Percentiles rank a stretch among this genome's conserved stretches.
phyloP scores from a whole-genome alignment of 2,113 vertebrate species.

The Microtus oregoni region DNA sequence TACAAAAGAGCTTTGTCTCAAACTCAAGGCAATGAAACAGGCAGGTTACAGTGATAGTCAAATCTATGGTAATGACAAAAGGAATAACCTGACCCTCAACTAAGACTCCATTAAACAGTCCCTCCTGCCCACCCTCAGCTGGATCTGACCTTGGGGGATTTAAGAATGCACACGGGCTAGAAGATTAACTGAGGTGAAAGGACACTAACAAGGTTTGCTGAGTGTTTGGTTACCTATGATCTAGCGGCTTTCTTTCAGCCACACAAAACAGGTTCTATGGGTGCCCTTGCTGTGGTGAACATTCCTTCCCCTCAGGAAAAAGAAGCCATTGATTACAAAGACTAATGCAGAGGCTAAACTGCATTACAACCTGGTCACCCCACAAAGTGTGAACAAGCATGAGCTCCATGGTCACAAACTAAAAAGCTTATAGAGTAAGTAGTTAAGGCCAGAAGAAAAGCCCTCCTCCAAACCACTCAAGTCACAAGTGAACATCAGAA shows the following conservation, averaged over 20 bases:
- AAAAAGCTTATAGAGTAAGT: neutral
- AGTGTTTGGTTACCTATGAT: neutral
- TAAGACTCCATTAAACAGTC: neutral
- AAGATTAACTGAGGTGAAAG: neutral
- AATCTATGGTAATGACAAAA: neutral
- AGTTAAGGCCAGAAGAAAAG: neutral
- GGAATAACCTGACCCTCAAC: neutral
- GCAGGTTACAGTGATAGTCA: neutral
- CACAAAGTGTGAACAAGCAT: neutral
- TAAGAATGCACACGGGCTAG: neutral
- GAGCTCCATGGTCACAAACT: neutral
- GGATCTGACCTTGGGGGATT: neutral
- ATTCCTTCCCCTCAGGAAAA: neutral
- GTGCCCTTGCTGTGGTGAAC: neutral
- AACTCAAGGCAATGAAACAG: neutral
- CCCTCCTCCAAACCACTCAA: neutral
- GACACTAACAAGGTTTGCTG: neutral
- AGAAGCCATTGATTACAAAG: neutral
- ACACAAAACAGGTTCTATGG: neutral
- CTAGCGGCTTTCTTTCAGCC: neutral
- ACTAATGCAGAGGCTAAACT: neutral
- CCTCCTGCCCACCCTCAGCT: neutral
- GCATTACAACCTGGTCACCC: neutral
- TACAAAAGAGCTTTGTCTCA: neutral
- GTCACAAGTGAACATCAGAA: neutral